Conservation (phyloP, 2,888 invertebrate species). For the Mesorhabditis belari region DNA sequence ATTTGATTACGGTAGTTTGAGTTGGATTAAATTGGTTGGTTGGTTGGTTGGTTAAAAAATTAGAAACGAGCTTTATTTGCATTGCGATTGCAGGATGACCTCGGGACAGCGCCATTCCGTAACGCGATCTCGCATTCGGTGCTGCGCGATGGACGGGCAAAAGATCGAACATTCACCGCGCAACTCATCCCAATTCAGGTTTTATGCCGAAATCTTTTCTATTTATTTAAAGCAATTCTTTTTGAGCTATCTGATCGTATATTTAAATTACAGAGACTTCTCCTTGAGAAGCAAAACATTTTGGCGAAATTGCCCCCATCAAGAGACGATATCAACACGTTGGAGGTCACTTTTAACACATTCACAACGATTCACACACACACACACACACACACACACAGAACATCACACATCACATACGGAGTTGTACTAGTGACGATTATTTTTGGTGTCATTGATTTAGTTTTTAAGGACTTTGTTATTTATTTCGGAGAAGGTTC, state of each 20-base stretch:
- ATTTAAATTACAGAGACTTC: slow-evolving; percentile 5
- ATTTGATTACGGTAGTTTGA: neutral
- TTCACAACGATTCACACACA: too few species aligned
- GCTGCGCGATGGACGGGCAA: slow-evolving; percentile 16
- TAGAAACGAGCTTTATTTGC: too few species aligned
- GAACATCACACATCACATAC: too few species aligned
- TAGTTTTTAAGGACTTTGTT: too few species aligned
- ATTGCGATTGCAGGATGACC: slow-evolving; percentile 12
- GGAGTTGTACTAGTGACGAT: too few species aligned
- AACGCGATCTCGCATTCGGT: slow-evolving; percentile 29
- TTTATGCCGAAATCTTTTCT: neutral
- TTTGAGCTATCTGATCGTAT: neutral
- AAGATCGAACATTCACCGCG: slow-evolving; percentile 21
- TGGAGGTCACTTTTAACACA: slow-evolving; percentile 7
- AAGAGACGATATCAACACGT: slow-evolving; percentile 18
- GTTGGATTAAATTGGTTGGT: slow-evolving; percentile 5
- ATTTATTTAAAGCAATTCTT: neutral
- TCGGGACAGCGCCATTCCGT: slow-evolving; percentile 35
- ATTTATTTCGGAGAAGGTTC: too few species aligned
- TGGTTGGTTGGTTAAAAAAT: neutral
- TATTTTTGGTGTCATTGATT: too few species aligned
- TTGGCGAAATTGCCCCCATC: slow-evolving; percentile 7
- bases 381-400: too few species aligned
- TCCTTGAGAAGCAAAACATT: slow-evolving; percentile 14
- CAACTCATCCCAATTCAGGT: slow-evolving; percentile 26